A percentile compares a stretch with the other conserved stretches of the same genome.
Conservation (phyloP, 2,797 vertebrate genomes). For the Corythornis leucogaster region DNA sequence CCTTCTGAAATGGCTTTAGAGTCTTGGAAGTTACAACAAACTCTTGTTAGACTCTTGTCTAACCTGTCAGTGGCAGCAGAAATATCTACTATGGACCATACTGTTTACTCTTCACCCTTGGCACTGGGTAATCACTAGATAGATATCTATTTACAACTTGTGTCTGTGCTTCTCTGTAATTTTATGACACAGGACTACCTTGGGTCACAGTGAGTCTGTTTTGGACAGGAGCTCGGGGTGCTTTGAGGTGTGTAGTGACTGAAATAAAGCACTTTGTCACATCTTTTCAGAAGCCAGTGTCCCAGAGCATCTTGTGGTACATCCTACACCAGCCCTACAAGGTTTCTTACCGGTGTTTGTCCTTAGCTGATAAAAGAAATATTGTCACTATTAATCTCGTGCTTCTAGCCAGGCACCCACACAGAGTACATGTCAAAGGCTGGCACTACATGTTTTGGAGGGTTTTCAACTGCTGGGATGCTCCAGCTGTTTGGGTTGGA, state of each 20-base stretch:
- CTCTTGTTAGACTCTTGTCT: neutral
- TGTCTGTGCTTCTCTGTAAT: neutral
- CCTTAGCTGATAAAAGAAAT: neutral
- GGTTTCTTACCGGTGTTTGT: neutral
- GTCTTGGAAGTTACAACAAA: neutral
- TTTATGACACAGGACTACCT: neutral
- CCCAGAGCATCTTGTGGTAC: neutral
- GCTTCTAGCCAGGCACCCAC: neutral
- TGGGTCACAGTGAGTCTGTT: neutral
- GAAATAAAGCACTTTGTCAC: neutral
- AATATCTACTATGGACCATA: neutral
- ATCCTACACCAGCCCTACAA: neutral
- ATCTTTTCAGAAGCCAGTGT: neutral
- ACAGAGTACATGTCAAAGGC: rapidly evolving
- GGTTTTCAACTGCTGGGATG: neutral
- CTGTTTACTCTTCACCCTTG: neutral
- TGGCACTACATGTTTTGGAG: neutral
- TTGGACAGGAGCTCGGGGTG: neutral
- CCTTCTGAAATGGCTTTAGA: neutral
- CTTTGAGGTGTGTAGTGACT: neutral
- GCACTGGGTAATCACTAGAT: neutral
- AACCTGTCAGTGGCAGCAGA: neutral
- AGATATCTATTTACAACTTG: neutral
- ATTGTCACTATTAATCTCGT: neutral
- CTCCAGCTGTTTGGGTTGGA: neutral